These are phyloP conservation scores for Toxotes jaculatrix DNA, from an alignment of 2,113 vertebrate species.

Conservation along the genomic window DNA sequence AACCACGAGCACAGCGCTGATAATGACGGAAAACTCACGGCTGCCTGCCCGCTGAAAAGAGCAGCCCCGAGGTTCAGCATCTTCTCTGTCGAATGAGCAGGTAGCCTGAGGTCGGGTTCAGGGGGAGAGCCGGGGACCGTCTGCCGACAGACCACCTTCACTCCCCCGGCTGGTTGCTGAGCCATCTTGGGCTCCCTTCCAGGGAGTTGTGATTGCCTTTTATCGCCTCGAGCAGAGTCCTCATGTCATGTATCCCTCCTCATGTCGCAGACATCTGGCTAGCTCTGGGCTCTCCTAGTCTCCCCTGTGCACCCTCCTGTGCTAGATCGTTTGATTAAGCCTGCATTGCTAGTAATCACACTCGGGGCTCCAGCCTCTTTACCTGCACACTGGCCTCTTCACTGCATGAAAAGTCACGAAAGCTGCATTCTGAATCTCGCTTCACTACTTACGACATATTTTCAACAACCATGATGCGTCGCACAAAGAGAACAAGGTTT, in stretches of 20 bases:
- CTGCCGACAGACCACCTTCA: slow-evolving; percentile 47
- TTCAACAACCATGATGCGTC: not conserved
- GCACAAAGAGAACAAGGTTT: not conserved
- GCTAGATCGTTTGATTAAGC: slow-evolving; percentile 72
- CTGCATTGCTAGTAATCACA: slow-evolving; percentile 50
- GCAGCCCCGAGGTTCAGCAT: slow-evolving; percentile 27
- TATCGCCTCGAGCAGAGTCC: slow-evolving; percentile 52
- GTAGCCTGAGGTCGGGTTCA: slow-evolving; percentile 54
- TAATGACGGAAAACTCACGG: slow-evolving; percentile 22
- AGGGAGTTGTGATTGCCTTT: slow-evolving; percentile 70
- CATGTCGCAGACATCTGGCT: slow-evolving; percentile 68
- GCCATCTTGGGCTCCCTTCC: slow-evolving; percentile 61
- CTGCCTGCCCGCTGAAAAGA: slow-evolving; percentile 11
- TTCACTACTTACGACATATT: not conserved
- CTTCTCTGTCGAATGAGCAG: slow-evolving; percentile 28
- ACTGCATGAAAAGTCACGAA: not conserved
- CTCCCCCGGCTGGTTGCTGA: slow-evolving; percentile 47
- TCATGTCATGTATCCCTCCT: slow-evolving; percentile 58
- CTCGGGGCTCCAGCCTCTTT: slow-evolving; percentile 8
- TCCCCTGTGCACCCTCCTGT: slow-evolving; percentile 55
- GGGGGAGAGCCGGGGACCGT: slow-evolving; percentile 21
- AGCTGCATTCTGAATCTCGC: not conserved
- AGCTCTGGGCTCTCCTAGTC: slow-evolving; percentile 68
- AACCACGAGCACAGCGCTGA: slow-evolving; percentile 7
- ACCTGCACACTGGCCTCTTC: slow-evolving; percentile 25